Conservation (phyloP, 1,140 invertebrate species). For the Brachionus plicatilis region DNA sequence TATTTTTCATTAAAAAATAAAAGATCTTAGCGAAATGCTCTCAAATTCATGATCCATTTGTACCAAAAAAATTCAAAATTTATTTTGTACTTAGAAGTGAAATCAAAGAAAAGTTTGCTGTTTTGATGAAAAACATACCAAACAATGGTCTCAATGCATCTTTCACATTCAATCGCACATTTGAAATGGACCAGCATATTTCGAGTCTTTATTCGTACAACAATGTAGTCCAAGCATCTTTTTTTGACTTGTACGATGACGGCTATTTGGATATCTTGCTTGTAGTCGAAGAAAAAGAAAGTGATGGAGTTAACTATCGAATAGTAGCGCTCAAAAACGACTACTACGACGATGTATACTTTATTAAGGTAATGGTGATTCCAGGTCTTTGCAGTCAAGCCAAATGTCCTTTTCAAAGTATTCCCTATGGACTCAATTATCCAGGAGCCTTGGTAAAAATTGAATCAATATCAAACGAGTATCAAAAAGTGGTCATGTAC, state of each 20-base stretch:
- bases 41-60: no score
- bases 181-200: constrained; percentile 68
- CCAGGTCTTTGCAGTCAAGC: not conserved
- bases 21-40: no score
- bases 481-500: constrained; percentile 45
- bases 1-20: no score
- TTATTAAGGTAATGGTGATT: constrained; percentile 70
- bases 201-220: constrained; percentile 62
- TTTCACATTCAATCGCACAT: constrained; percentile 62
- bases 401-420: constrained; percentile 1
- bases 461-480: constrained; percentile 61
- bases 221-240: constrained; percentile 72
- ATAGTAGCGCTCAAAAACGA: constrained; percentile 76
- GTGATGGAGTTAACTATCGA: constrained; percentile 50
- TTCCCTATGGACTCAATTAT: constrained; percentile 76
- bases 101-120: constrained; percentile 42
- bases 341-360: constrained; percentile 85
- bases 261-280: constrained; percentile 51
- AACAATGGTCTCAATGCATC: not conserved
- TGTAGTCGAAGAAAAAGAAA: constrained; percentile 47
- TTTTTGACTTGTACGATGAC: constrained; percentile 84
- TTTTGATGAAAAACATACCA: not conserved
- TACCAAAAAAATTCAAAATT: no score
- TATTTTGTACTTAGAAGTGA: constrained; percentile 57
- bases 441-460: constrained; percentile 81